A percentile compares a stretch with the other conserved stretches of the same genome.
Conservation (phyloP, 1,140 invertebrate species). For the Drosophila lini region DNA sequence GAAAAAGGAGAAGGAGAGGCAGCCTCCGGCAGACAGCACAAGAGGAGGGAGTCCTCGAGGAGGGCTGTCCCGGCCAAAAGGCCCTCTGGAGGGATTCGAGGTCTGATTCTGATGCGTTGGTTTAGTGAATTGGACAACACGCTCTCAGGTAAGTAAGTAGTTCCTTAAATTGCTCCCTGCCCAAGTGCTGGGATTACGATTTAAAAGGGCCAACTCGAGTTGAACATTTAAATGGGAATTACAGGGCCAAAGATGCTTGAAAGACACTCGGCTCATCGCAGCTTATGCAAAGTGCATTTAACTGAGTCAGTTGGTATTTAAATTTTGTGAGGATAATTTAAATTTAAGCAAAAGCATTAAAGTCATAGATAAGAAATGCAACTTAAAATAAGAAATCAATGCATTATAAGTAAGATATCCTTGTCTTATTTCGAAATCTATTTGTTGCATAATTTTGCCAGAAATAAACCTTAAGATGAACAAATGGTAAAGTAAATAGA, state of each 20-base stretch:
- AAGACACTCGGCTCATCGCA: not conserved
- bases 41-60: conserved; percentile 24
- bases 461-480: not conserved
- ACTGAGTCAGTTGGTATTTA: not conserved
- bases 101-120: conserved; percentile 35
- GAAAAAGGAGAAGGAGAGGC: not conserved
- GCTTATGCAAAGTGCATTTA: conserved; percentile 14
- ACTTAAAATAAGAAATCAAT: not conserved
- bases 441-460: too few species aligned
- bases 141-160: conserved; percentile 66
- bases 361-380: not conserved
- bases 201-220: conserved; percentile 21
- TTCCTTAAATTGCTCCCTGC: conserved; percentile 34
- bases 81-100: conserved; percentile 27
- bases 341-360: not conserved
- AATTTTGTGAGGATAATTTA: not conserved
- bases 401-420: not conserved
- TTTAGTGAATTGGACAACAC: conserved; percentile 59
- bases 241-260: conserved; percentile 1
- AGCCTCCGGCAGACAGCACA: conserved; percentile 11
- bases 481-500: not conserved
- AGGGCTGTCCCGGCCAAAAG: conserved; percentile 53
- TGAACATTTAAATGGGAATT: conserved; percentile 14
- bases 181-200: conserved; percentile 17
- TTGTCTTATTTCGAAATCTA: not conserved